Evolutionary conservation across 2,797 vertebrate species (phyloP).

Genomic region (Fistularia tabacaria): DNA sequence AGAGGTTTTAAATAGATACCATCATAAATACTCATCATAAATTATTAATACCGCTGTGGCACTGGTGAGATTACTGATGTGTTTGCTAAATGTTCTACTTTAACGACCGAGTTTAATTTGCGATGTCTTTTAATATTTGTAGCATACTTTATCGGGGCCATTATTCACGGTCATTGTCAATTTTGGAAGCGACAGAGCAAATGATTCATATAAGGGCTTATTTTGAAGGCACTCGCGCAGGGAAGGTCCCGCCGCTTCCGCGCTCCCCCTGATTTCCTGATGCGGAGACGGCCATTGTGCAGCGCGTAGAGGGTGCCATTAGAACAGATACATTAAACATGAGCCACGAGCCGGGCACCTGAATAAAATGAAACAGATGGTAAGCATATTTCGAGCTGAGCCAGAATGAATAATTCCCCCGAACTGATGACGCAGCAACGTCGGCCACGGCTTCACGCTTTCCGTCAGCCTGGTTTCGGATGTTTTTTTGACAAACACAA

Average conservation of each 20-base stretch:
- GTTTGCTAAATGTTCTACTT: constrained; percentile 20
- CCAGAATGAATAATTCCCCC: constrained; percentile 65
- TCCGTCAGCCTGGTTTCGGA: background rate
- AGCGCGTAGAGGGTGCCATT: constrained; percentile 64
- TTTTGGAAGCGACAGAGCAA: constrained; percentile 28
- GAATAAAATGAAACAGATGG: constrained; percentile 75
- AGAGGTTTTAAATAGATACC: constrained; percentile 50
- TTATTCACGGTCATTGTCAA: constrained; percentile 36
- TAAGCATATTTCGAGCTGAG: constrained; percentile 72
- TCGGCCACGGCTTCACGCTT: constrained; percentile 48
- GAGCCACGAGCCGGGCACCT: constrained; percentile 57
- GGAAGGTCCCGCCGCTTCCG: constrained; percentile 25
- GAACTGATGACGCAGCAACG: constrained; percentile 61
- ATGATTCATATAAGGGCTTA: constrained; percentile 40
- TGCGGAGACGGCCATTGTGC: constrained; percentile 53
- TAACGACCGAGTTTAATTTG: constrained; percentile 7
- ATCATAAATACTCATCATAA: constrained; percentile 38
- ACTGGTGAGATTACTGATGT: constrained; percentile 26
- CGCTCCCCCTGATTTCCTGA: constrained; percentile 44
- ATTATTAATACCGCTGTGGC: background rate
- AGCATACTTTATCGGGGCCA: constrained; percentile 21
- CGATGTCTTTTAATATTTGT: constrained; percentile 29
- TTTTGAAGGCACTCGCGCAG: constrained; percentile 50
- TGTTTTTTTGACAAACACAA: constrained; percentile 1
- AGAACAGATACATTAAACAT: constrained; percentile 75